These are phyloP conservation scores for Synergus itoensis DNA, from an alignment of 2,888 invertebrate species.

Conservation along the genomic window DNA sequence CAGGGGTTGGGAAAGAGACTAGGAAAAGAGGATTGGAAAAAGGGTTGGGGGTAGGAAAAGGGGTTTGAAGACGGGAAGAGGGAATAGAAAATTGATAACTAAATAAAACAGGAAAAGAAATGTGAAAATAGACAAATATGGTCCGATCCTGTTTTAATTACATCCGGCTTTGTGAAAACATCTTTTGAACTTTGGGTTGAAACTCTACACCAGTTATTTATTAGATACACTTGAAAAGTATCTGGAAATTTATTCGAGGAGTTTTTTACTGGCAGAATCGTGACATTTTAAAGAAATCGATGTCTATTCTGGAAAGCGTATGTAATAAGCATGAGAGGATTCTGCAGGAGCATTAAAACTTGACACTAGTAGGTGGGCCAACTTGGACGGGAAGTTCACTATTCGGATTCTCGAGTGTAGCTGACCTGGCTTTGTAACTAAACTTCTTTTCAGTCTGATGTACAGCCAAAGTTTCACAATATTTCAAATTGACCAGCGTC, in stretches of 20 bases:
- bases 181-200: background rate
- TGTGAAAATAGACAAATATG: background rate
- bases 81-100: too few species aligned
- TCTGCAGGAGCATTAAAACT: conserved; percentile 64
- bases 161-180: background rate
- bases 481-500: conserved; percentile 51
- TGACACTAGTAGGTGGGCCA: conserved; percentile 61
- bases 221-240: conserved; percentile 7
- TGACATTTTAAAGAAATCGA: conserved; percentile 10
- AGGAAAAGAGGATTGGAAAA: too few species aligned
- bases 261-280: conserved; percentile 22
- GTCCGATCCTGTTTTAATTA: background rate
- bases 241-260: background rate
- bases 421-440: conserved; percentile 48
- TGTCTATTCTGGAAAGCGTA: conserved; percentile 3
- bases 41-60: too few species aligned
- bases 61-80: too few species aligned
- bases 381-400: conserved; percentile 57
- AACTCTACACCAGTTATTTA: conserved; percentile 10
- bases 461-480: conserved; percentile 55
- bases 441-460: conserved; percentile 49
- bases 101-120: too few species aligned
- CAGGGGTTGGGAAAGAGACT: too few species aligned
- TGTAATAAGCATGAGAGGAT: conserved; percentile 43
- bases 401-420: conserved; percentile 41